Evolutionary conservation across 2,113 vertebrate genomes (phyloP).

Genomic region (Mystacornis crossleyi): DNA sequence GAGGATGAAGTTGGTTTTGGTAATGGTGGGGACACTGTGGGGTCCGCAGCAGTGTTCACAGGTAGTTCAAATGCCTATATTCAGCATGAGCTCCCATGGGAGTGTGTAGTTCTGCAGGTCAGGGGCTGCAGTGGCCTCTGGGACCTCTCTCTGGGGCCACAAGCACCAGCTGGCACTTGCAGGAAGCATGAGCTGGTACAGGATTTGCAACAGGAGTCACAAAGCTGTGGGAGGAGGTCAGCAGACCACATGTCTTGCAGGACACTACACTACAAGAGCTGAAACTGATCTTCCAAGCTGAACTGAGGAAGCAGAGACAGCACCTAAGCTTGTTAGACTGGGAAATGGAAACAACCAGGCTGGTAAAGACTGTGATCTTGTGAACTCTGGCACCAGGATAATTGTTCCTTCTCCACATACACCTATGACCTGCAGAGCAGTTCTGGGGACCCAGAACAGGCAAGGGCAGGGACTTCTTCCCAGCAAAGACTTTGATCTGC

Average conservation of each 20-base stretch:
- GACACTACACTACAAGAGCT: neutral
- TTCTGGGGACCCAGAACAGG: too few relatives aligned
- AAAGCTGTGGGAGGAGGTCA: neutral
- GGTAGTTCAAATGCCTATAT: neutral
- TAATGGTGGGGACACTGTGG: accelerated
- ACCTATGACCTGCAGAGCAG: neutral
- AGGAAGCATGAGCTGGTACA: accelerated
- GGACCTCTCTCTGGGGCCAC: accelerated
- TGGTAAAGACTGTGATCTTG: neutral
- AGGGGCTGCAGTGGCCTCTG: neutral
- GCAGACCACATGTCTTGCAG: neutral
- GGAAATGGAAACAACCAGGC: neutral
- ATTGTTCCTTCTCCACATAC: neutral
- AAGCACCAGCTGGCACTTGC: neutral
- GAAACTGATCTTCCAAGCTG: neutral
- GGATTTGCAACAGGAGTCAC: neutral
- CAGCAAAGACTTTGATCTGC: neutral
- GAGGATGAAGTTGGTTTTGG: neutral
- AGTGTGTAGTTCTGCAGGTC: neutral
- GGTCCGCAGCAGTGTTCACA: neutral
- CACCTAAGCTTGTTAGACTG: neutral
- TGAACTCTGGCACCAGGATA: neutral
- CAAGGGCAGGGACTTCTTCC: neutral
- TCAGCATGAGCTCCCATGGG: neutral
- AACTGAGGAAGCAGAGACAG: neutral